These are phyloP conservation scores for Choloepus didactylus DNA, from an alignment of 2,797 vertebrate species.

Conservation along the genomic window DNA sequence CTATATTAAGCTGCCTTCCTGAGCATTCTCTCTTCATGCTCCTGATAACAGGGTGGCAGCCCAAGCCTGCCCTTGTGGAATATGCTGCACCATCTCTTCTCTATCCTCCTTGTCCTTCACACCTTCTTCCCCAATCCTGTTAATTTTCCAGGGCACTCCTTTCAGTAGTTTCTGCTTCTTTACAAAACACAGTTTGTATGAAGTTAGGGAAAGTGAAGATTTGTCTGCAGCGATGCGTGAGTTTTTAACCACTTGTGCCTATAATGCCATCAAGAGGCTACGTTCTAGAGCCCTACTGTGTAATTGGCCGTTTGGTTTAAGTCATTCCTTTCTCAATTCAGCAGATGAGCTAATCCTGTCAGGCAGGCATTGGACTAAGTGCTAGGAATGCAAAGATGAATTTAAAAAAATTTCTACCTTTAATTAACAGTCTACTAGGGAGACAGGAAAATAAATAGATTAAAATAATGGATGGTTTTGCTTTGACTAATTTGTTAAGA, in stretches of 20 bases:
- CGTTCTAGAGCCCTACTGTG: neutral
- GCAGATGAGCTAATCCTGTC: neutral
- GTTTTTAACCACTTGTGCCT: neutral
- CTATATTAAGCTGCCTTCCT: too few species aligned
- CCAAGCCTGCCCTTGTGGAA: too few species aligned
- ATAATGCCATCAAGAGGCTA: fast-evolving
- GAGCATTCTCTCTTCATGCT: too few species aligned
- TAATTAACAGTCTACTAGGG: neutral
- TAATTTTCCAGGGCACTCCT: neutral
- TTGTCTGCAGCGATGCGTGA: neutral
- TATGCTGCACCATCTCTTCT: too few species aligned
- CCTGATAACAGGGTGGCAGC: too few species aligned
- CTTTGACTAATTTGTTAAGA: constrained; percentile 43
- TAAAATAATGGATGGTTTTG: constrained; percentile 45
- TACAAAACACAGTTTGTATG: neutral
- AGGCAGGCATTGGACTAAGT: neutral
- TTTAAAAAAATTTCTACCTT: neutral
- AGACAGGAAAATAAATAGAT: constrained; percentile 27
- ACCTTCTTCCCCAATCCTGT: too few species aligned
- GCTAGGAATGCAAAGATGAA: neutral
- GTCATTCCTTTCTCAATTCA: neutral
- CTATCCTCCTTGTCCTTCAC: too few species aligned
- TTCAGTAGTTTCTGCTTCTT: neutral
- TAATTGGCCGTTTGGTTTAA: neutral
- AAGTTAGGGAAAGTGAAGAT: neutral